Conservation (phyloP, 2,888 invertebrate genomes). For the Spilarctia lutea region DNA sequence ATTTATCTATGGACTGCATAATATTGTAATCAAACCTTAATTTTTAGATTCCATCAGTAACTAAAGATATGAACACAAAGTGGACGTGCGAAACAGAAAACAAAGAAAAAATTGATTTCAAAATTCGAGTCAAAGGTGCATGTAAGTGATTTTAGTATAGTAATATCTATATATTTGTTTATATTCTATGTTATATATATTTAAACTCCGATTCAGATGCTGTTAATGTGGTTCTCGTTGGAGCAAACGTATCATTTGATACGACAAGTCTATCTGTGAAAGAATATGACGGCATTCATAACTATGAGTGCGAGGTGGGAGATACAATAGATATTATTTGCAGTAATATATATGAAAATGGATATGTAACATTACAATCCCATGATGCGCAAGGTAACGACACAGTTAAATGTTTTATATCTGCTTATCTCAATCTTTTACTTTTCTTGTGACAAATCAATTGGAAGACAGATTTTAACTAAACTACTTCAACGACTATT, state of each 20-base stretch:
- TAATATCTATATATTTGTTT: neutral
- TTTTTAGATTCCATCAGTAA: neutral
- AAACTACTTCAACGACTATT: neutral
- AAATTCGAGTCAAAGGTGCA: neutral
- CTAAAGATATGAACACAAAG: neutral
- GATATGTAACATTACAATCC: neutral
- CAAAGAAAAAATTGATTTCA: neutral
- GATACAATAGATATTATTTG: constrained; percentile 9
- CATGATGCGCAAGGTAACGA: neutral
- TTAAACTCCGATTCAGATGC: neutral
- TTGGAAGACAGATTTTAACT: neutral
- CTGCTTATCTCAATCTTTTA: neutral
- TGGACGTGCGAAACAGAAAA: neutral
- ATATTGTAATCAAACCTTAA: neutral
- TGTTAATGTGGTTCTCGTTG: neutral
- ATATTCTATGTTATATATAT: neutral
- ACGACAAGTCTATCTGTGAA: neutral
- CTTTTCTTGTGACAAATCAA: neutral
- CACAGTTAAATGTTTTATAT: neutral
- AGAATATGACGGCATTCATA: constrained; percentile 1
- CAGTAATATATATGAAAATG: neutral
- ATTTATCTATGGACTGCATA: too few species aligned
- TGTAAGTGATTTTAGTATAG: neutral
- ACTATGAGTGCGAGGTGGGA: neutral
- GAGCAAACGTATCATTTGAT: neutral